Conservation (phyloP, 2,888 invertebrate species). For the Dolichomitus sp. region DNA sequence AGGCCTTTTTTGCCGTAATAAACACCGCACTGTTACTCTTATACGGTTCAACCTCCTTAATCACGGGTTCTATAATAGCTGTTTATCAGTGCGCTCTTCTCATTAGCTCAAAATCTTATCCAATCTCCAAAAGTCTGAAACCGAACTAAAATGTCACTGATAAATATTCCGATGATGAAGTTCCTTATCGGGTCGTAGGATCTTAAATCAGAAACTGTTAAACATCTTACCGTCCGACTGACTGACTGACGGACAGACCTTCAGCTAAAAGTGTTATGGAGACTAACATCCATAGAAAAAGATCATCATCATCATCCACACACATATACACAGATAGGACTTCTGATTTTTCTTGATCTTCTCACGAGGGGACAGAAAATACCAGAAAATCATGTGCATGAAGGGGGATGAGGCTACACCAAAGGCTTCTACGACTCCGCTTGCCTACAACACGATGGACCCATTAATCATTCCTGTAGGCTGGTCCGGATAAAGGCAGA, state of each 20-base stretch:
- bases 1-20: too few species aligned
- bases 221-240: slow-evolving; percentile 28
- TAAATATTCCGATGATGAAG: slow-evolving; percentile 7
- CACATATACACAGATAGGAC: slow-evolving; percentile 5
- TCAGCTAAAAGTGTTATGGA: background rate
- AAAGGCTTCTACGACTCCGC: slow-evolving; percentile 60
- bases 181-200: slow-evolving; percentile 16
- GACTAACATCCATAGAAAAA: slow-evolving; percentile 11
- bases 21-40: background rate
- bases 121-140: slow-evolving; percentile 3
- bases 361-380: slow-evolving; percentile 54
- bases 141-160: background rate
- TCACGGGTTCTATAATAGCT: background rate
- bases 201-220: slow-evolving; percentile 23
- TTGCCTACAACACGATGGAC: slow-evolving; percentile 74
- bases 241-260: slow-evolving; percentile 25
- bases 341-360: slow-evolving; percentile 58
- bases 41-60: background rate
- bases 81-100: background rate
- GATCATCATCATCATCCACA: slow-evolving; percentile 25
- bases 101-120: background rate
- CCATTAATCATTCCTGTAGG: slow-evolving; percentile 83
- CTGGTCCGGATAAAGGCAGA: slow-evolving; percentile 79
- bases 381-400: slow-evolving; percentile 57
- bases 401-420: slow-evolving; percentile 36